A percentile compares a stretch with the other conserved stretches of the same genome.
Evolutionary conservation across 1,140 invertebrate genomes (phyloP).

Genomic region (Drosophila subobscura): DNA sequence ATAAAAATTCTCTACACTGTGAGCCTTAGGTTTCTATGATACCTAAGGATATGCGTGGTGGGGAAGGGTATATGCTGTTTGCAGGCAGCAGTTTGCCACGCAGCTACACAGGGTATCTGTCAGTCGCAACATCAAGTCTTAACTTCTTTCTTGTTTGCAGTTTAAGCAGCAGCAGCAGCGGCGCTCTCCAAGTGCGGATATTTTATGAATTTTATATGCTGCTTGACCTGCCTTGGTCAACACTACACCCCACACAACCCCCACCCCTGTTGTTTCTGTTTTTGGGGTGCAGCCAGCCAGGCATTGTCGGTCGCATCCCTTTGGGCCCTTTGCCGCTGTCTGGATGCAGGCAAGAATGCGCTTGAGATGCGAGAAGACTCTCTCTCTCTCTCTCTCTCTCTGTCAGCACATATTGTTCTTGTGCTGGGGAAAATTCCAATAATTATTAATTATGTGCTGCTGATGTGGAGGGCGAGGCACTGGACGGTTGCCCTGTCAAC

Average conservation of each 20-base stretch:
- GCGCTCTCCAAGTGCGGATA: constrained; percentile 70
- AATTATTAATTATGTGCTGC: constrained; percentile 38
- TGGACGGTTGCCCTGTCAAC: constrained; percentile 16
- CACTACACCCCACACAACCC: constrained; percentile 7
- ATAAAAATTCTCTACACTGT: constrained; percentile 13
- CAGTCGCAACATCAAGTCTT: too few species aligned
- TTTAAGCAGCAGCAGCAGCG: constrained; percentile 29
- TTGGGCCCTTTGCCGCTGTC: not conserved
- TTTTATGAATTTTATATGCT: constrained; percentile 81
- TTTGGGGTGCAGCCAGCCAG: constrained; percentile 9
- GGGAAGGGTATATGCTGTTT: too few species aligned
- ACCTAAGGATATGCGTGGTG: too few species aligned
- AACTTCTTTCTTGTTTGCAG: constrained; percentile 2
- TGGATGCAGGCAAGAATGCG: not conserved
- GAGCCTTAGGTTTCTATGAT: not conserved
- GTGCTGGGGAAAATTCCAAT: constrained; percentile 34
- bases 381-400: too few species aligned
- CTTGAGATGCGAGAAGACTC: not conserved
- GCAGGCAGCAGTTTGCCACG: too few species aligned
- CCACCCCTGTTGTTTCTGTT: constrained; percentile 5
- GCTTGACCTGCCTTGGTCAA: constrained; percentile 64
- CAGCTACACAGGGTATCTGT: too few species aligned
- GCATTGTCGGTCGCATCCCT: constrained; percentile 37
- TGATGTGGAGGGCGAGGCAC: too few species aligned
- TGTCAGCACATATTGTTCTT: not conserved